Evolutionary conservation across 2,797 vertebrate species (phyloP), one percentile per base, ranked within the genome.

Genomic region (Corythornis leucogaster): DNA sequence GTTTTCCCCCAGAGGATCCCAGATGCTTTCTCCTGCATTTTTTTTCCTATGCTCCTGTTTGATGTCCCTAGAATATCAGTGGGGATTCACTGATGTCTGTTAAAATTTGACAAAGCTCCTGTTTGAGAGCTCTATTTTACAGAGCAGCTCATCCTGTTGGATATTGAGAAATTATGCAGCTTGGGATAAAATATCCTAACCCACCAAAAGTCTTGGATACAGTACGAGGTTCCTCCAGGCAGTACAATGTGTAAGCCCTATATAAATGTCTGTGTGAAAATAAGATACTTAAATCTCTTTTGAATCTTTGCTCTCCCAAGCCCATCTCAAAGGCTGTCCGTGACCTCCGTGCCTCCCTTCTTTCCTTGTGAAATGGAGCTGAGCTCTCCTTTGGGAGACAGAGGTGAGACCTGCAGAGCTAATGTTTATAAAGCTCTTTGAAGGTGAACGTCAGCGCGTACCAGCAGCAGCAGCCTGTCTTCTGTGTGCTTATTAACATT

Each of bases 41-140:
- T 70, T 62, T 64, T 86, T 86, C 30, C 46, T 24, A 53, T 28
- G 40, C 40, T 59, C 18, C 35, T 85, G 17, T 91, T 89, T 93
- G 76, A 95, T 89, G 77, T 95, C 69, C 24, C 38, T 38, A 15
- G 63, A 80, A 85, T 48, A 76, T 63, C 74, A n/a, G 55, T 28
- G 48, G 43, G 48, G 79, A 69, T 77, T 62, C 78, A 40, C 16
- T 81, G 91, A 91, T 62, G 30, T 68, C 68, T 51, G 46, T 70
- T 93, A 84, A 92, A 88, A 94, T 82, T 70, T 2, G 7, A 66
- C 78, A 82, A 64, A 68, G 71, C 80, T 80, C 46, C 87, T 89
- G 45, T 54, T 53, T 26, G 78, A 79, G 54, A 85, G 9, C 50
- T 87, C 38, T 42, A 0, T 83, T 92, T 93, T 28, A 67, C 17